These are phyloP conservation scores for Tiliqua scincoides DNA, from an alignment of 2,113 vertebrate genomes.

Conservation along the genomic window DNA sequence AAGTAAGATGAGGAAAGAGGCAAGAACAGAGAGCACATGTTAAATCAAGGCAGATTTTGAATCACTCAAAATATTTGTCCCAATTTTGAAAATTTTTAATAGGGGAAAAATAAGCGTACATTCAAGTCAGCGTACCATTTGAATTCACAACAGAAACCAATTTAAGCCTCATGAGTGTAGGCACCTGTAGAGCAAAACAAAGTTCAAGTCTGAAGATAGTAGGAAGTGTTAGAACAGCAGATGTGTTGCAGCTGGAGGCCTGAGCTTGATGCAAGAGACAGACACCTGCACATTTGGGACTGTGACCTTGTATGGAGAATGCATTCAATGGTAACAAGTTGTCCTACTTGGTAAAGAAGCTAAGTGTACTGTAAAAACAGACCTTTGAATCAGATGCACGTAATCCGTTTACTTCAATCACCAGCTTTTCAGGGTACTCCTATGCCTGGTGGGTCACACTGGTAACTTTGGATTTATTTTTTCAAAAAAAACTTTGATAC, in stretches of 20 bases:
- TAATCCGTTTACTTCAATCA: not conserved
- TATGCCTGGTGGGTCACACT: too few species aligned
- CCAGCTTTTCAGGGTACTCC: not conserved
- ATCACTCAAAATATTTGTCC: not conserved
- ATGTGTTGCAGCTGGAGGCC: not conserved
- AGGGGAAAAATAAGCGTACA: not conserved
- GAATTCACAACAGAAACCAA: too few species aligned
- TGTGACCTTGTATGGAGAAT: not conserved
- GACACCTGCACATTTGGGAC: constrained; percentile 21
- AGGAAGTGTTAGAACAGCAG: not conserved
- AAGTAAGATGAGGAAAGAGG: not conserved
- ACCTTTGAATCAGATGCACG: not conserved
- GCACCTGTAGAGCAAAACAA: not conserved
- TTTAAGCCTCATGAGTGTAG: not conserved
- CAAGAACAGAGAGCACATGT: not conserved
- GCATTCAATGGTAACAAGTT: not conserved
- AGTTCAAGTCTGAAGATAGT: not conserved
- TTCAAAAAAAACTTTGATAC: too few species aligned
- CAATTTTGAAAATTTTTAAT: not conserved
- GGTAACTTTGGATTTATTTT: too few species aligned
- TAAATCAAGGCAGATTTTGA: not conserved
- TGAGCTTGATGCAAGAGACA: not conserved
- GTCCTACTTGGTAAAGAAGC: not conserved
- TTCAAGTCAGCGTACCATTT: not conserved
- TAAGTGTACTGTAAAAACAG: not conserved